Evolutionary conservation across 1,140 invertebrate species (phyloP).

Genomic region (Tyrophagus putrescentiae): DNA sequence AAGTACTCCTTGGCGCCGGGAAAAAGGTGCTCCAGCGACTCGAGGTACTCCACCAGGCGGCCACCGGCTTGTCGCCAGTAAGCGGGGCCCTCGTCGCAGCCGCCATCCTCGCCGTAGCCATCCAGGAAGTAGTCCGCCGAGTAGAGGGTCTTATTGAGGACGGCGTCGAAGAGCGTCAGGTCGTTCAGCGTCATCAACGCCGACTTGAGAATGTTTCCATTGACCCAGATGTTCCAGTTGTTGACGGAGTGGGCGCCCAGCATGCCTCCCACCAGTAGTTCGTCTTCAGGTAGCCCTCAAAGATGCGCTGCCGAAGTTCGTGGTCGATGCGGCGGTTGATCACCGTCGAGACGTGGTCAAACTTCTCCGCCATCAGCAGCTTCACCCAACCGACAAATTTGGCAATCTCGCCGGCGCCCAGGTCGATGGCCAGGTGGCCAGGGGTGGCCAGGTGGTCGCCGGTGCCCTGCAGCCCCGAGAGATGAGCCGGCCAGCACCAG

Average conservation of each 20-base stretch:
- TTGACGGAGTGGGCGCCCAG: neutral
- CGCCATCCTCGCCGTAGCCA: constrained; percentile 16
- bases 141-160: constrained; percentile 8
- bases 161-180: neutral
- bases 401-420: neutral
- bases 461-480: neutral
- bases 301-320: constrained; percentile 3
- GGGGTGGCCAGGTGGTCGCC: neutral
- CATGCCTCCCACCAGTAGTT: neutral
- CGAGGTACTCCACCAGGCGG: constrained; percentile 19
- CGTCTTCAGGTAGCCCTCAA: constrained; percentile 11
- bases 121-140: constrained; percentile 7
- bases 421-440: neutral
- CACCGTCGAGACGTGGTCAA: neutral
- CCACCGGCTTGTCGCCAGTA: constrained; percentile 18
- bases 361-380: constrained; percentile 2
- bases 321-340: constrained; percentile 12
- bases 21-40: neutral
- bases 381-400: neutral
- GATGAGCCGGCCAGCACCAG: neutral
- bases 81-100: constrained; percentile 17
- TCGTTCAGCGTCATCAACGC: constrained; percentile 1
- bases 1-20: constrained; percentile 8
- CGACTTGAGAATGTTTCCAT: neutral
- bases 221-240: neutral